Conservation (phyloP, 2,797 vertebrate genomes). For the Sciaenops ocellatus region DNA sequence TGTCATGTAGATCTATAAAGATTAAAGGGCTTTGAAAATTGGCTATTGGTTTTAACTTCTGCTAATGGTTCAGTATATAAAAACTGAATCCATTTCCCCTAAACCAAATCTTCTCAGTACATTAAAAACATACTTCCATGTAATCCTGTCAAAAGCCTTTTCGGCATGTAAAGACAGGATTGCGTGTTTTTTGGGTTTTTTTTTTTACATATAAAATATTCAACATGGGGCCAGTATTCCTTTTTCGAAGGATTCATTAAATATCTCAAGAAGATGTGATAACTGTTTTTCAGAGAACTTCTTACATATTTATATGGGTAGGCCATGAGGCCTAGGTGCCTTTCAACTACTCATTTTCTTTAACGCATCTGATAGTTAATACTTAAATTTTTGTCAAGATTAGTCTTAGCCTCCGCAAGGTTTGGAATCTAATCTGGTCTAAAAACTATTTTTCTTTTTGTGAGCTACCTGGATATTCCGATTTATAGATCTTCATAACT, state of each 20-base stretch:
- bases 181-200: not conserved
- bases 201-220: not conserved
- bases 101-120: not conserved
- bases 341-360: not conserved
- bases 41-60: not conserved
- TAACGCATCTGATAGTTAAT: not conserved
- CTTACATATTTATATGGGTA: slow-evolving; percentile 1
- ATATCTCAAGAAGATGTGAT: too few species aligned
- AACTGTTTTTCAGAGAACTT: not conserved
- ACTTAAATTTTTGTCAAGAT: not conserved
- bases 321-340: not conserved
- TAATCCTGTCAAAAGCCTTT: not conserved
- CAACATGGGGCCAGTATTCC: not conserved
- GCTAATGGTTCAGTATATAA: not conserved
- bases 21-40: not conserved
- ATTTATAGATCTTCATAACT: too few species aligned
- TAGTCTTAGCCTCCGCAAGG: not conserved
- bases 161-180: not conserved
- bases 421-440: not conserved
- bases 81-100: not conserved
- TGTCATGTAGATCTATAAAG: not conserved
- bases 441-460: not conserved
- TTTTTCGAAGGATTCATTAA: too few species aligned
- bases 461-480: too few species aligned
- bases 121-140: not conserved